These are phyloP conservation scores for Limosa lapponica DNA, from an alignment of 2,797 vertebrate genomes.

Conservation along the genomic window DNA sequence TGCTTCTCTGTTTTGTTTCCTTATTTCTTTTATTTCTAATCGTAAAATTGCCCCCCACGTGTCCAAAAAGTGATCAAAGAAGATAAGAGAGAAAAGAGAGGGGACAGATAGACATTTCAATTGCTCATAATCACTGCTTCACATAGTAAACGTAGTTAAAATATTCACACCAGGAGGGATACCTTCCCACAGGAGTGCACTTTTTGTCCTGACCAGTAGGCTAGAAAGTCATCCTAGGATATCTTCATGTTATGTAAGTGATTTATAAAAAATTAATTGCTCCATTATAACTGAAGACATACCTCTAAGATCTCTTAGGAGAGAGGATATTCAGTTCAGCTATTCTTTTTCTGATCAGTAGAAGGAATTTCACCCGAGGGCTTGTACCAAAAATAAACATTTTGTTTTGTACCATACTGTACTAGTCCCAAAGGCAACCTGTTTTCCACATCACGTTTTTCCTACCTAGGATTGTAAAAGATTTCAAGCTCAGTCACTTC, in stretches of 20 bases:
- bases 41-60: not conserved
- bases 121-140: not conserved
- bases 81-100: not conserved
- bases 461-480: not conserved
- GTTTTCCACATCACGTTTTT: not conserved
- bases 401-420: not conserved
- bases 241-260: not conserved
- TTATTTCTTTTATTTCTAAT: not conserved
- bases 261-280: slow-evolving; percentile 5
- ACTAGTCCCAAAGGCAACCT: not conserved
- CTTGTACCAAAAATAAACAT: not conserved
- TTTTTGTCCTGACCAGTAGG: not conserved
- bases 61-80: not conserved
- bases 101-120: not conserved
- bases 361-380: not conserved
- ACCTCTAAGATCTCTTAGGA: not conserved
- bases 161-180: not conserved
- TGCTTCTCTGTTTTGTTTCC: not conserved
- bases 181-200: not conserved
- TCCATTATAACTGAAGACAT: not conserved
- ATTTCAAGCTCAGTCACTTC: not conserved
- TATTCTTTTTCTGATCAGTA: not conserved
- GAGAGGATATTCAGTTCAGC: not conserved
- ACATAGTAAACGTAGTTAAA: not conserved
- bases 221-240: not conserved